These are phyloP conservation scores for Meta bourneti DNA, from an alignment of 2,888 invertebrate species.

Conservation along the genomic window DNA sequence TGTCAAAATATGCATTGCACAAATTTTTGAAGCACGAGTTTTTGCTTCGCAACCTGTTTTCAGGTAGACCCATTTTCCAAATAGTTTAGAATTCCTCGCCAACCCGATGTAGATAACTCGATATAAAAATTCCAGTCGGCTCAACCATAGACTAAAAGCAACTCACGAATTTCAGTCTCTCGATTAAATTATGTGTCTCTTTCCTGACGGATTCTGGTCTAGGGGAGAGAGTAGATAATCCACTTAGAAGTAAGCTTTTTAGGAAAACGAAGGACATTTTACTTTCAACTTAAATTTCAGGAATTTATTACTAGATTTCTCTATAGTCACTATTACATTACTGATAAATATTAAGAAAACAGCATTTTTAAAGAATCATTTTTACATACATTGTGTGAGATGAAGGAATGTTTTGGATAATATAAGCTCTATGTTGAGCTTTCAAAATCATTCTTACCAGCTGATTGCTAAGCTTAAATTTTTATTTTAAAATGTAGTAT, in stretches of 20 bases:
- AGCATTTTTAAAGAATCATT: too few species aligned
- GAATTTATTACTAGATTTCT: too few species aligned
- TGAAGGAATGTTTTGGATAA: too few species aligned
- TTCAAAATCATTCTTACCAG: too few species aligned
- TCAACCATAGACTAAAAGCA: constrained; percentile 1
- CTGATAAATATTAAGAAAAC: too few species aligned
- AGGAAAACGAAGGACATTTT: not conserved
- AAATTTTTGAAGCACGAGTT: not conserved
- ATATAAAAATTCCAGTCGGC: constrained; percentile 16
- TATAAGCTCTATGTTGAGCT: too few species aligned
- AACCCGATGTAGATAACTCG: constrained; percentile 27
- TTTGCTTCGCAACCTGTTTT: not conserved
- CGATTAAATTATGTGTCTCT: constrained; percentile 5
- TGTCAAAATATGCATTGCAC: not conserved
- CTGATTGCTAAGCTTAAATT: too few species aligned
- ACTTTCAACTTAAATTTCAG: not conserved
- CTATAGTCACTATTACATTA: too few species aligned
- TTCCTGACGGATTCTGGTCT: constrained; percentile 3
- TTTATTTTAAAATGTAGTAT: too few species aligned
- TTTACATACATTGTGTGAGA: too few species aligned
- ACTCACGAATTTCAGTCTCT: constrained; percentile 13
- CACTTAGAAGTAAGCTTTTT: constrained; percentile 15
- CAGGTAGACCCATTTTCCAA: constrained; percentile 1
- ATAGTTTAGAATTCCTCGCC: not conserved
- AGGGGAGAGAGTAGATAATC: constrained; percentile 2